These are phyloP conservation scores for Cerceris ruficornis DNA, from an alignment of 2,888 invertebrate genomes.

Conservation along the genomic window DNA sequence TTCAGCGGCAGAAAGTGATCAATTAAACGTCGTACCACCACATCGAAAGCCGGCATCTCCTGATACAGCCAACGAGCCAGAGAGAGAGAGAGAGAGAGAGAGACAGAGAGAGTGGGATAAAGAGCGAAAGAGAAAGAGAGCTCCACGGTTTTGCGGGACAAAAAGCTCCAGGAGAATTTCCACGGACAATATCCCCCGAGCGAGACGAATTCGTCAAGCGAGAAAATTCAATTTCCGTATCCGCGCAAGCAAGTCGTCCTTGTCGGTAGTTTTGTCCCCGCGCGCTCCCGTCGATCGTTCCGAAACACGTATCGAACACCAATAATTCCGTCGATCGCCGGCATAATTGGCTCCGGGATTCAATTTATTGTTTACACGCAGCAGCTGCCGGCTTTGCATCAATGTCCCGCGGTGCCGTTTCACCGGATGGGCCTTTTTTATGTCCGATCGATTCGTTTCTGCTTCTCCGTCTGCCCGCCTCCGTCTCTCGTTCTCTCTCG, in stretches of 20 bases:
- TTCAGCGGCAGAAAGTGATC: constrained; percentile 55
- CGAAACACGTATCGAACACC: constrained; percentile 40
- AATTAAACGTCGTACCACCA: constrained; percentile 44
- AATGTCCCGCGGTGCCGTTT: constrained; percentile 1
- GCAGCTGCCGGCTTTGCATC: background rate
- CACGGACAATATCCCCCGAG: constrained; percentile 31
- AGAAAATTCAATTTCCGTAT: constrained; percentile 60
- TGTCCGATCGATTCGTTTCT: background rate
- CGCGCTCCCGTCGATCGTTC: background rate
- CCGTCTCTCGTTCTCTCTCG: background rate
- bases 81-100: no score
- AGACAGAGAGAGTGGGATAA: no score
- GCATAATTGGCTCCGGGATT: constrained; percentile 49
- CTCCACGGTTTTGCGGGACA: constrained; percentile 15
- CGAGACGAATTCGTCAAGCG: constrained; percentile 56
- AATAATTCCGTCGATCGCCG: constrained; percentile 50
- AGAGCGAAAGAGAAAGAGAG: no score
- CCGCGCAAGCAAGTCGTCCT: constrained; percentile 31
- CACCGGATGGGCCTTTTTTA: background rate
- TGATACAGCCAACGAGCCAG: background rate
- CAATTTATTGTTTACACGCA: constrained; percentile 53
- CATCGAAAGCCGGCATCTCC: constrained; percentile 8
- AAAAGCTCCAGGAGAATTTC: constrained; percentile 48
- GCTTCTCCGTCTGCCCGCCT: background rate
- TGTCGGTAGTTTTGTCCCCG: constrained; percentile 30